phyloP scores from a whole-genome alignment of 2,797 vertebrate genomes.

The Pangasius mekongensis region DNA sequence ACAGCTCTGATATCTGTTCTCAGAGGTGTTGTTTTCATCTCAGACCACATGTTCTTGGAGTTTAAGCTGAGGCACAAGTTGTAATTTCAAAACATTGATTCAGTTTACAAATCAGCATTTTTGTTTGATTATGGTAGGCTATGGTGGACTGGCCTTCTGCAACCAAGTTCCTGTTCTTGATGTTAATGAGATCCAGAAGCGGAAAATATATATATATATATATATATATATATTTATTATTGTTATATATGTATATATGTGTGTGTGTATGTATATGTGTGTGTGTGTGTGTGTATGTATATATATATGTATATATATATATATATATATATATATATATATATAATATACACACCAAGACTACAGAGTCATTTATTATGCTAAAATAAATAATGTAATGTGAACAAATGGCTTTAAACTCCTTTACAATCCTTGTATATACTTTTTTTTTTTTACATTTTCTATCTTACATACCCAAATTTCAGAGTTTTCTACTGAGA shows the following conservation, averaged over 20 bases:
- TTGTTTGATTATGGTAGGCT: neutral
- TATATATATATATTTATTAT: too few species aligned
- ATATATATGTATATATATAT: neutral
- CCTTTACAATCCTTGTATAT: neutral
- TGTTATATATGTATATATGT: too few species aligned
- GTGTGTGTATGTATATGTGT: too few species aligned
- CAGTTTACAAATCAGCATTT: conserved; percentile 1
- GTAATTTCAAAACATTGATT: neutral
- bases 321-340: neutral
- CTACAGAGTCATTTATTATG: neutral
- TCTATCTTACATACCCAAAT: neutral
- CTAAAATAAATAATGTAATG: neutral
- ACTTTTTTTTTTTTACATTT: neutral
- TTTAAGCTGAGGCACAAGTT: neutral
- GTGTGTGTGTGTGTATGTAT: too few species aligned
- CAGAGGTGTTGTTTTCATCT: neutral
- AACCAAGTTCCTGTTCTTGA: neutral
- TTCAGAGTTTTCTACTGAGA: neutral
- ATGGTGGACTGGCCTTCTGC: neutral
- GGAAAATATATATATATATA: neutral
- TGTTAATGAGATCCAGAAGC: conserved; percentile 6
- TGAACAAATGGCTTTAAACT: neutral
- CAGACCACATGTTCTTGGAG: neutral
- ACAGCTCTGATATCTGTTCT: neutral
- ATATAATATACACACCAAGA: too few species aligned